These are phyloP conservation scores for Brienomyrus brachyistius DNA, from an alignment of 2,113 vertebrate genomes.

Conservation along the genomic window DNA sequence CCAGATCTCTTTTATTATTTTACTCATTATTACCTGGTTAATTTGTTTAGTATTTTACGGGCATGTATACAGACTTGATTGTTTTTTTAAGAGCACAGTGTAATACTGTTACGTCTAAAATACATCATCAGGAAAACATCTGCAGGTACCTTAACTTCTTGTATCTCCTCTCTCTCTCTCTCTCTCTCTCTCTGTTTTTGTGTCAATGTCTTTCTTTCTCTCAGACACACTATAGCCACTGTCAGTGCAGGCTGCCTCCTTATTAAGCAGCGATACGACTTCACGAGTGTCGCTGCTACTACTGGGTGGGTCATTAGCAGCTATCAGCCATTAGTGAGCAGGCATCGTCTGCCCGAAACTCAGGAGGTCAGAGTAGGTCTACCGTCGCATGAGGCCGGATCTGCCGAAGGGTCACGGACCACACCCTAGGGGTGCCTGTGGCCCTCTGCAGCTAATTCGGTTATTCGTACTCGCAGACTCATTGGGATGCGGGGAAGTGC, in stretches of 20 bases:
- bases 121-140: neutral
- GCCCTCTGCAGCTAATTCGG: neutral
- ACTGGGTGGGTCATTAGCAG: slow-evolving; percentile 43
- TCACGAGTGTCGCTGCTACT: slow-evolving; percentile 40
- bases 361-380: neutral
- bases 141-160: neutral
- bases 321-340: slow-evolving; percentile 44
- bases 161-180: neutral
- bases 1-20: neutral
- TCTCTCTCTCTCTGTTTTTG: neutral
- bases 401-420: neutral
- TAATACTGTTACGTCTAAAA: neutral
- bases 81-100: neutral
- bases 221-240: neutral
- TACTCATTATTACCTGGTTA: neutral
- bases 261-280: slow-evolving; percentile 40
- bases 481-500: neutral
- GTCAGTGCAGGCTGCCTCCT: slow-evolving; percentile 21
- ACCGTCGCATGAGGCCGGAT: too few species aligned
- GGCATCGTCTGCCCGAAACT: neutral
- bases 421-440: neutral
- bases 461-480: neutral
- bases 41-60: neutral
- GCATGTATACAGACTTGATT: neutral
- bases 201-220: neutral